Percentiles rank a stretch among this genome's conserved stretches.
phyloP scores from a whole-genome alignment of 1,140 invertebrate genomes.

The Stegodyphus mimosarum region DNA sequence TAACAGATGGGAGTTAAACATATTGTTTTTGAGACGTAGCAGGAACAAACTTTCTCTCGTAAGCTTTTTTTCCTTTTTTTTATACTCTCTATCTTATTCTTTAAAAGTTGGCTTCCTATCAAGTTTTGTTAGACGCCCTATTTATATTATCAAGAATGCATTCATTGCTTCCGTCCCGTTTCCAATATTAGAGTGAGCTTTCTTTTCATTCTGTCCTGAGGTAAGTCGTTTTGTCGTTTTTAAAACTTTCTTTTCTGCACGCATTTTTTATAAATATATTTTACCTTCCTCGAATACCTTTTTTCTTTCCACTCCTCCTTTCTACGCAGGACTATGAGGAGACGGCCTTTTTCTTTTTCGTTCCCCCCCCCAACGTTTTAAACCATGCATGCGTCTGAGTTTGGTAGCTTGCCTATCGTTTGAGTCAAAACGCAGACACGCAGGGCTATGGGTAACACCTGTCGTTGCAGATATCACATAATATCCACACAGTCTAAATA shows the following conservation, averaged over 20 bases:
- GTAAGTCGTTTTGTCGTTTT: neutral
- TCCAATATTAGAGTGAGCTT: constrained; percentile 55
- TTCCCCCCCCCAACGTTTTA: too few species aligned
- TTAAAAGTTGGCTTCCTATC: constrained; percentile 41
- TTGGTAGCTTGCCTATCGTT: too few species aligned
- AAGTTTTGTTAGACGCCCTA: constrained; percentile 57
- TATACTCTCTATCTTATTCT: constrained; percentile 18
- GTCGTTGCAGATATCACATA: too few species aligned
- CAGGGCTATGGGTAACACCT: too few species aligned
- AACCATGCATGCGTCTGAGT: too few species aligned
- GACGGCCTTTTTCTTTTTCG: too few species aligned
- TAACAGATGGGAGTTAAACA: constrained; percentile 29
- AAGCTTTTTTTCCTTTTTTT: constrained; percentile 28
- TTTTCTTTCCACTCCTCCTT: neutral
- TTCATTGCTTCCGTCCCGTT: constrained; percentile 45
- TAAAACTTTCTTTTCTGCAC: neutral
- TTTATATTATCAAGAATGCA: constrained; percentile 59
- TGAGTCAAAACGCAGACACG: too few species aligned
- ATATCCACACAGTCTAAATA: too few species aligned
- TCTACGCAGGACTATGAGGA: neutral
- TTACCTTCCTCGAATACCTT: neutral
- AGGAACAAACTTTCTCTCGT: constrained; percentile 32
- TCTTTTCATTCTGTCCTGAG: constrained; percentile 36
- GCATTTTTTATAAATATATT: neutral
- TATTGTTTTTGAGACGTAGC: constrained; percentile 37